Evolutionary conservation across 2,113 vertebrate genomes (phyloP).

Genomic region (Saimiri boliviensis): DNA sequence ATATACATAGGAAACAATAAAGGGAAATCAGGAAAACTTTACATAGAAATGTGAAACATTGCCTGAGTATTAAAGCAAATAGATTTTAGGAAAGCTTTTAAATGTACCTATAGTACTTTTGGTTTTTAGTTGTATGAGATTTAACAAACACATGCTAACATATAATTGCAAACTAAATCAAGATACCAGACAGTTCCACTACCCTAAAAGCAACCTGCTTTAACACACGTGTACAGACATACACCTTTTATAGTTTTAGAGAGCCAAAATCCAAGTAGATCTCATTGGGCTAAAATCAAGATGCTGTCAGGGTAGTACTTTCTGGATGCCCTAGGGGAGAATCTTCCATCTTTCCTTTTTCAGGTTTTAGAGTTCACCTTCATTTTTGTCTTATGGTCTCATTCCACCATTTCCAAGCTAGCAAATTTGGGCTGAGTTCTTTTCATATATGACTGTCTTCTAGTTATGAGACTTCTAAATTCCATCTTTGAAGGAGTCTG

Average conservation of each 20-base stretch:
- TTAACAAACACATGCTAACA: background rate
- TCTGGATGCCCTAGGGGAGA: rapidly evolving
- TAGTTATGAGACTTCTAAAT: background rate
- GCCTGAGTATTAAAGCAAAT: background rate
- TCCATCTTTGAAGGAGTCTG: background rate
- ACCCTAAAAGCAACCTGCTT: background rate
- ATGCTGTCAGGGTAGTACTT: background rate
- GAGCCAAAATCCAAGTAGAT: background rate
- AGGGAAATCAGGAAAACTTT: background rate
- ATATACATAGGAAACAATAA: background rate
- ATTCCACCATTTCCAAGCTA: background rate
- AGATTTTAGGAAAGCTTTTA: background rate
- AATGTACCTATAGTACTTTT: background rate
- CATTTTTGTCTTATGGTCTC: background rate
- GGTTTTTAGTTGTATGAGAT: background rate
- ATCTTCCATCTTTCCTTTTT: background rate
- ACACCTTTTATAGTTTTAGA: background rate
- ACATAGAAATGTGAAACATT: background rate
- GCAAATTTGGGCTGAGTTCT: background rate
- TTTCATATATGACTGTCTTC: background rate
- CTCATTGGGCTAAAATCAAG: background rate
- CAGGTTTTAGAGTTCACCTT: background rate
- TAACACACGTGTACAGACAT: background rate
- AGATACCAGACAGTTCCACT: background rate
- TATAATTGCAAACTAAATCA: background rate